phyloP scores from a whole-genome alignment of 2,888 invertebrate species.

The Quadroppia sp. region DNA sequence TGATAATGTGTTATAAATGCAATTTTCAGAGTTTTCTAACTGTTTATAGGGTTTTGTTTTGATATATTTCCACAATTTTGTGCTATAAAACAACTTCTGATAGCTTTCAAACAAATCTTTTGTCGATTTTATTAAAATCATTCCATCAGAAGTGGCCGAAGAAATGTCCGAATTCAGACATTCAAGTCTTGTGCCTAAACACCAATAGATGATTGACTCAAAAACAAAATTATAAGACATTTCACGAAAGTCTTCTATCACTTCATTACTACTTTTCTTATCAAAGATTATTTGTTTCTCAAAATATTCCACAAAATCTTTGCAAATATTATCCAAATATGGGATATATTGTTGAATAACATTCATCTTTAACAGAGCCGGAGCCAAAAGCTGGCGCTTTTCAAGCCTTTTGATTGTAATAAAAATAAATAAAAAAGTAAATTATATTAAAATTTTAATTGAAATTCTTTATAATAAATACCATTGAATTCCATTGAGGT shows the following conservation, averaged over 20 bases:
- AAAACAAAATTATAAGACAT: constrained; percentile 47
- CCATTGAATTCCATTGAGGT: constrained; percentile 49
- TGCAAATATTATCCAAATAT: constrained; percentile 45
- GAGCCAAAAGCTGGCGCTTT: constrained; percentile 45
- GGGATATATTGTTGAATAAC: constrained; percentile 42
- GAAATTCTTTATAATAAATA: background rate
- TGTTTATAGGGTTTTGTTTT: constrained; percentile 47
- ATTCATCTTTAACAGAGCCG: constrained; percentile 45
- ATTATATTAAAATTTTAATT: constrained; percentile 39
- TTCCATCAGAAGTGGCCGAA: constrained; percentile 45
- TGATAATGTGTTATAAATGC: constrained; percentile 47
- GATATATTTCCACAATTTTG: constrained; percentile 49
- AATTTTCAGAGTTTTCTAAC: constrained; percentile 47
- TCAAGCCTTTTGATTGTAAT: background rate
- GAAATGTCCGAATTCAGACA: constrained; percentile 46
- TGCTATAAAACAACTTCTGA: constrained; percentile 50
- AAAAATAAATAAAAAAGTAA: background rate
- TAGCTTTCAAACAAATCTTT: constrained; percentile 50
- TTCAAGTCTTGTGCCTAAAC: constrained; percentile 51
- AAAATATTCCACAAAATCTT: constrained; percentile 46
- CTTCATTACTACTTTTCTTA: constrained; percentile 11
- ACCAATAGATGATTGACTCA: constrained; percentile 51
- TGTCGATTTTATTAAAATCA: constrained; percentile 50
- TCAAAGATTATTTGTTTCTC: background rate
- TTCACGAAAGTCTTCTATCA: constrained; percentile 46